These are phyloP conservation scores for Bombus superbus DNA, from an alignment of 1,140 invertebrate species.

Conservation along the genomic window DNA sequence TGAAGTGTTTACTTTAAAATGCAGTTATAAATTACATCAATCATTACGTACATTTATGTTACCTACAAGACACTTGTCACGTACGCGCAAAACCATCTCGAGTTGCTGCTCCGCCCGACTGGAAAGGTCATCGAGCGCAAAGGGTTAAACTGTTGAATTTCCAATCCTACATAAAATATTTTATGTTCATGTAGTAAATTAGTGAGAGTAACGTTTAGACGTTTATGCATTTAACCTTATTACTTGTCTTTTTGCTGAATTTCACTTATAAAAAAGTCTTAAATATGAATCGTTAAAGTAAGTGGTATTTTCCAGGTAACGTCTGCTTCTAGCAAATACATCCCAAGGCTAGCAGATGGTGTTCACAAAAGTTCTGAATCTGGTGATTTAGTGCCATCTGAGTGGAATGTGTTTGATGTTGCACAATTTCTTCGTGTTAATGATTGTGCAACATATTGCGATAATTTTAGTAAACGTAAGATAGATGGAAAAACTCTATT, in stretches of 20 bases:
- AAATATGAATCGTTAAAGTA: slow-evolving; percentile 2
- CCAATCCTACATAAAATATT: not conserved
- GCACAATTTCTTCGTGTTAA: slow-evolving; percentile 94
- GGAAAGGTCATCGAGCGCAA: too few species aligned
- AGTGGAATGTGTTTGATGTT: slow-evolving; percentile 93
- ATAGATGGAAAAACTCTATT: slow-evolving; percentile 92
- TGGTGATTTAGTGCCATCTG: slow-evolving; percentile 86
- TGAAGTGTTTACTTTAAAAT: too few species aligned
- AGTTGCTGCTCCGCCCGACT: too few species aligned
- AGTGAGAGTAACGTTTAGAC: not conserved
- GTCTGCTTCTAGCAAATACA: slow-evolving; percentile 84
- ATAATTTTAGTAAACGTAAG: slow-evolving; percentile 91
- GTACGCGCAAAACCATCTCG: too few species aligned
- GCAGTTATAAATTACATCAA: too few species aligned
- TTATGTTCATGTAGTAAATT: not conserved
- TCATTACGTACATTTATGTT: too few species aligned
- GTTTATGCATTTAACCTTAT: not conserved
- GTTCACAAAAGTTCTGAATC: slow-evolving; percentile 78
- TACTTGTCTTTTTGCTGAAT: not conserved
- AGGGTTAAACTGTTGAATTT: too few species aligned
- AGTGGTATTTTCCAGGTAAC: slow-evolving; percentile 75
- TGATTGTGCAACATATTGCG: slow-evolving; percentile 94
- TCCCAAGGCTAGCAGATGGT: slow-evolving; percentile 87
- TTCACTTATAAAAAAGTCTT: not conserved
- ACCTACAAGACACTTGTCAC: too few species aligned